Base-by-base conservation (phyloP, 2,113 vertebrate species). In the Probosciger aterrimus region DNA sequence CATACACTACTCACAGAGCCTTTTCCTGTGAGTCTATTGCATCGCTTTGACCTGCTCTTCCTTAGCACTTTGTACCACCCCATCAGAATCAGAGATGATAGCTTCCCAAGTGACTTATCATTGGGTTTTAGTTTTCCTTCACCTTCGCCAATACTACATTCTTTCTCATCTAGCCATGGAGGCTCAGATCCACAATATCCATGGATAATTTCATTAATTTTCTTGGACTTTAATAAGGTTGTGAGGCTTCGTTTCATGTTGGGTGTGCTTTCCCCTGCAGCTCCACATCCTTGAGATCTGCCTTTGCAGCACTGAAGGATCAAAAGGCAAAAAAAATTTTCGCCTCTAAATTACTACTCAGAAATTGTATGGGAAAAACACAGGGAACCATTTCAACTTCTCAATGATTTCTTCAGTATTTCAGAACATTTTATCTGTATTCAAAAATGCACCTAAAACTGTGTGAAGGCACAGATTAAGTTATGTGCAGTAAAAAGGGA, bases 201-300 rank as follows among this genome's bases (percentile, higher is more conserved):
- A 55, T 24, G 2, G 22, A 62, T 62, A 68, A 69, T 62, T 69
- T 50, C 0, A 12, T 22, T 31, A 6, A 10, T 79, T 80, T 77
- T 49, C 14, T 74, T n/a, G 27, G 14, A 23, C 7, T 53, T 79
- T 3, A 2, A 27, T 25, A 71, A 60, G 18, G 7, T 1, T 64
- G 27, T 85, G 17, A 8, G 11, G 4, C 19, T 86, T 70, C 17
- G 18, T n/a, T 8, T 39, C 18, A 14, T 44, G 5, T 20, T 70
- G 8, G 2, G 2, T 53, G 6, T 25, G n/a, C 2, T 52, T 74
- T 67, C 3, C 7, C 4, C 9, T 74, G 24, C 5, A 28, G 11
- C 7, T 57, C 15, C n/a, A 23, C 6, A 1, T 28, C 16, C 18
- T 39, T 84, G 18, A 46, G 11, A 25, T 70, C 7, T 47, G 14